Evolutionary conservation across 92 coral and sea anemone genomes (phyloP), one percentile per base, ranked within the genome.

Genomic region (Paragorgia papillata): DNA sequence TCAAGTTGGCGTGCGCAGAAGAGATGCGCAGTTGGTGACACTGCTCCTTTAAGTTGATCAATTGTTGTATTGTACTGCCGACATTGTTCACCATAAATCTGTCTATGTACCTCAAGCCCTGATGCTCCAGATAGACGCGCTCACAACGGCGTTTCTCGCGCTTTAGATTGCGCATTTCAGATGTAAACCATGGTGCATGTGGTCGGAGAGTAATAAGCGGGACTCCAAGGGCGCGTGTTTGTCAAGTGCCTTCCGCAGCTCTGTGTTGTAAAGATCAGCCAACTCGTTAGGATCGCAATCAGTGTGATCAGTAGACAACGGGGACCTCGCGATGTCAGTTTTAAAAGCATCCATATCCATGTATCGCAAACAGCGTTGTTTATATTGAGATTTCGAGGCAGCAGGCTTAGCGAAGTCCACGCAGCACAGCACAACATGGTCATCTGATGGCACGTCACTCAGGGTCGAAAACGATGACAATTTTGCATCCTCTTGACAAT

Each of bases 201-300:
- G 77, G 83, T 64, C 83, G 83, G 14, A 79, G 65, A 48, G 83
- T 79, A 21, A 79, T 79, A 32, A 65, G 29, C 83, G 83, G 35
- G 76, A 27, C 67, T 63, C 77, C 18, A 66, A 79, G 40, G 76
- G 83, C 7, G 83, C 77, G 25, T 79, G 76, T 55, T 79, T 79
- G 21, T 79, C 83, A 55, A 65, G 76, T 61, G 61, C 17, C 26
- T 53, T 62, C 13, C 76, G 44, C 22, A 77, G 27, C 49, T 62
- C 82, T 46, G 82, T n/a, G 39, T 55, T 55, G 61, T 55, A 55
- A 55, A 55, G 61, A 27, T 55, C 29, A 27, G 29, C 61, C 9
- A 55, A 22, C 9, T 55, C 19, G 22, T 55, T 55, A 22, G 61
- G 24, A 55, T 55, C 61, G 24, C 9, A 55, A 19, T 31, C 13